Percentiles rank a stretch among this genome's conserved stretches.
Conservation (phyloP, 2,797 vertebrate species). For the Cichlasoma orientale region DNA sequence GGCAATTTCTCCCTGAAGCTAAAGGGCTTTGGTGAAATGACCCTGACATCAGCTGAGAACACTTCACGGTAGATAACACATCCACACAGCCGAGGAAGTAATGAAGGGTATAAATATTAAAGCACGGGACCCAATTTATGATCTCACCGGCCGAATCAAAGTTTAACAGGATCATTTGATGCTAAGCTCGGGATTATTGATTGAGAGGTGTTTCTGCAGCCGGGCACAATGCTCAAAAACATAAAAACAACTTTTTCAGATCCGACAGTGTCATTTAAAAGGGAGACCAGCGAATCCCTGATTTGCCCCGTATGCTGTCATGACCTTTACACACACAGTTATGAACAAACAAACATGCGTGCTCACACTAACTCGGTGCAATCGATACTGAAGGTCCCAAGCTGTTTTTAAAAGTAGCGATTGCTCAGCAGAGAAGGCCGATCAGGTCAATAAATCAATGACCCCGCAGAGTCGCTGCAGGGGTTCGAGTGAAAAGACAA, state of each 20-base stretch:
- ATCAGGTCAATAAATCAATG: slow-evolving; percentile 62
- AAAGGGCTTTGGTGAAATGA: slow-evolving; percentile 7
- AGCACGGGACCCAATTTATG: not conserved
- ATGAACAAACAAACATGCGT: slow-evolving; percentile 16
- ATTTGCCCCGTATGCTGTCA: slow-evolving; percentile 37
- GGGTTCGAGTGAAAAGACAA: slow-evolving; percentile 47
- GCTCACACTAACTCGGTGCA: not conserved
- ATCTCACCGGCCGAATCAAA: not conserved
- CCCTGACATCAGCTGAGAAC: slow-evolving; percentile 12
- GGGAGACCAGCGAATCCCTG: slow-evolving; percentile 14
- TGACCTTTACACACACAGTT: slow-evolving; percentile 16
- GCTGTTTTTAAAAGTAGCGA: slow-evolving; percentile 37
- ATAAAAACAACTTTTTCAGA: not conserved
- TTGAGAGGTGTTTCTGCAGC: not conserved
- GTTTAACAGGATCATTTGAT: not conserved
- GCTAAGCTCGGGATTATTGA: not conserved
- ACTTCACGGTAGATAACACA: not conserved
- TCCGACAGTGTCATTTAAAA: not conserved
- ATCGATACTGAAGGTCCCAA: slow-evolving; percentile 50
- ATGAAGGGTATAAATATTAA: not conserved
- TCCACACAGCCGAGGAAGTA: not conserved
- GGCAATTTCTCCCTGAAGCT: slow-evolving; percentile 25
- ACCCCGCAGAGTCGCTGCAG: slow-evolving; percentile 18
- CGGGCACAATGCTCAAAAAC: not conserved
- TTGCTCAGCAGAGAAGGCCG: slow-evolving; percentile 55